These are phyloP conservation scores for Cantharis rustica DNA, from an alignment of 2,888 invertebrate species.

Conservation along the genomic window DNA sequence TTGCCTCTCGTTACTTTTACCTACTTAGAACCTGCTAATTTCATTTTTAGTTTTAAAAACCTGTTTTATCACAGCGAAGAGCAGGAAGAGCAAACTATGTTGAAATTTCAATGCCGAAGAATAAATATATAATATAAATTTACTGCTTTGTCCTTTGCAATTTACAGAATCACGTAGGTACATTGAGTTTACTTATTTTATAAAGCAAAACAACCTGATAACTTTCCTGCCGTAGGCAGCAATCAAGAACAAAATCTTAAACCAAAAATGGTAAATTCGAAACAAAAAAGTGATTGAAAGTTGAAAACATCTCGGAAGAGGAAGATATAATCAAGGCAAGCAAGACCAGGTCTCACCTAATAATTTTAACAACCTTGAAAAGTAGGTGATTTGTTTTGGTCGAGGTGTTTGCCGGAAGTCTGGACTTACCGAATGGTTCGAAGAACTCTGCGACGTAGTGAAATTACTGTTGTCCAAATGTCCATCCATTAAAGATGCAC, in stretches of 20 bases:
- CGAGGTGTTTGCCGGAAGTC: not conserved
- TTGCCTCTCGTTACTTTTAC: too few relatives aligned
- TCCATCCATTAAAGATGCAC: conserved; percentile 48
- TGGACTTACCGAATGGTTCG: conserved; percentile 1
- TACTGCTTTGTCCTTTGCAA: not conserved
- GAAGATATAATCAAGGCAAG: not conserved
- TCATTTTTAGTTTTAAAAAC: too few relatives aligned
- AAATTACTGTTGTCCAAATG: conserved; percentile 42
- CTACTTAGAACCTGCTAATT: too few relatives aligned
- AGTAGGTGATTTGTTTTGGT: not conserved
- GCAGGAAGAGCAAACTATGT: not conserved
- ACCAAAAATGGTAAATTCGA: not conserved
- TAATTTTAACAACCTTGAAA: not conserved
- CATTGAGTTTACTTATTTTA: not conserved
- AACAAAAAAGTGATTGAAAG: not conserved
- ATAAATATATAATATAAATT: not conserved
- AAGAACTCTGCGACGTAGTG: conserved; percentile 8
- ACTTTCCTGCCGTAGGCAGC: not conserved
- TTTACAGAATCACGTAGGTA: not conserved
- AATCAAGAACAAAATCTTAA: not conserved
- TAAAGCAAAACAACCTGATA: not conserved
- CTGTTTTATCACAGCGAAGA: not conserved
- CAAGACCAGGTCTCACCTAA: too few relatives aligned
- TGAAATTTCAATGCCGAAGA: not conserved
- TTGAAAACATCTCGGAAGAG: not conserved